Conservation (phyloP, 2,797 vertebrate genomes). For the Sandelia bainsii region DNA sequence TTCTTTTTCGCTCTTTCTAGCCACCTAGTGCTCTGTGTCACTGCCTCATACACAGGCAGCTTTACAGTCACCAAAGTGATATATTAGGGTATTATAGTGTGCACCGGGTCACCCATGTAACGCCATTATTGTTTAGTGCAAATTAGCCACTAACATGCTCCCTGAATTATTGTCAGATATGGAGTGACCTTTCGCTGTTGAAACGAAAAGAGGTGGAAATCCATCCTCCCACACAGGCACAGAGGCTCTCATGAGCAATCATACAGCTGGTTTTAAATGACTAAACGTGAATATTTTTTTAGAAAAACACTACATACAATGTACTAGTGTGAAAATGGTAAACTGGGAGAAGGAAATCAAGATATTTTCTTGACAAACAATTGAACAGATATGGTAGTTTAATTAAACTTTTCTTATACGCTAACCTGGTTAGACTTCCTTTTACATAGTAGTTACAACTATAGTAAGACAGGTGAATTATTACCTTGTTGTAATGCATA, state of each 20-base stretch:
- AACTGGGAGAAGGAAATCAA: background rate
- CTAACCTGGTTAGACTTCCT: background rate
- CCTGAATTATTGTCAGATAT: slow-evolving; percentile 70
- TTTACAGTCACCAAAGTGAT: slow-evolving; percentile 53
- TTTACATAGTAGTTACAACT: background rate
- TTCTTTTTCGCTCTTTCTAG: slow-evolving; percentile 1
- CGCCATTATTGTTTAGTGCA: slow-evolving; percentile 75
- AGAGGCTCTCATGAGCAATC: slow-evolving; percentile 37
- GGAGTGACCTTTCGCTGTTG: slow-evolving; percentile 68
- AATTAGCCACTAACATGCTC: slow-evolving; percentile 75
- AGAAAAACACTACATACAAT: background rate
- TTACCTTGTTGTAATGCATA: slow-evolving; percentile 1
- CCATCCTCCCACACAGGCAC: slow-evolving; percentile 41
- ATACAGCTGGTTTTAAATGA: slow-evolving; percentile 36
- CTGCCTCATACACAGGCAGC: slow-evolving; percentile 30
- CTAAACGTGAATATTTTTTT: slow-evolving; percentile 43
- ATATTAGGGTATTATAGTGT: slow-evolving; percentile 38
- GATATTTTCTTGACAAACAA: background rate
- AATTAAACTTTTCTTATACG: background rate
- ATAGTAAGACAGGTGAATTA: background rate
- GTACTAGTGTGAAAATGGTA: background rate
- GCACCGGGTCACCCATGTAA: slow-evolving; percentile 59
- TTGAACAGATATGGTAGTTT: background rate
- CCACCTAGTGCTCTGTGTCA: slow-evolving; percentile 5
- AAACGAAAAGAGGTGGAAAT: slow-evolving; percentile 47